Evolutionary conservation across 2,888 invertebrate genomes (phyloP), one percentile per base, ranked within the genome.

Genomic region (Steinernema carpocapsae): DNA sequence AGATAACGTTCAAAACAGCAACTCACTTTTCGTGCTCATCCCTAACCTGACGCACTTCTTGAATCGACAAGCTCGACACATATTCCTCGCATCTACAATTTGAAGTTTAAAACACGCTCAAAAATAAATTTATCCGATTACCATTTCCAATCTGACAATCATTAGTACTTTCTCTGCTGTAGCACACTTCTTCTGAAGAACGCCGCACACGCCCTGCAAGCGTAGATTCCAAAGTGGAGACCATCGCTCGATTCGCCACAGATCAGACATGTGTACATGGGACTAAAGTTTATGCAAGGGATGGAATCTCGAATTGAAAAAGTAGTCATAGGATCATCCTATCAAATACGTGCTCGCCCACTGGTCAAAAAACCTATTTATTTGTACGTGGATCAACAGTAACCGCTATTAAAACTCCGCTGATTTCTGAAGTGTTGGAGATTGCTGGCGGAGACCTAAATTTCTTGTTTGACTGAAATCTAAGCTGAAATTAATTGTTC

Each of bases 171-270:
- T 14, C 79, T 29, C 14, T 70, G 76, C 14, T 52, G 64, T 19
- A 79, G 77, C 29, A 79, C 80, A 12, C 77, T 78, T 22, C 79
- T 74, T 10, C 79, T 76, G 56, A 79, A 79, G 72, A 79, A 79
- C n/a, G 79, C 79, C 22, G 79, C 79, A 46, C 79, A 79, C 1
- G 79, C 79, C 29, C 79, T 26, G 45, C 71, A 72, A 1, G 75
- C 76, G 43, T 64, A 56, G 17, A 78, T 79, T 32, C 78, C 79
- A 74, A 78, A 78, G 56, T 78, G 78, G 32, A 79, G 70, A 12
- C 78, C 78, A 17, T 76, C 74, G 46, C 76, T 75, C 22, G 22
- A 29, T 26, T 78, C 78, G 24, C 48, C 71, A 45, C 78, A 78
- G 43, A 78, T 74, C 29, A 76, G 79, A 46, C 78, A 78, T 43